Conservation (phyloP, 2,113 vertebrate genomes). For the Telmatochromis bifrenatus region DNA sequence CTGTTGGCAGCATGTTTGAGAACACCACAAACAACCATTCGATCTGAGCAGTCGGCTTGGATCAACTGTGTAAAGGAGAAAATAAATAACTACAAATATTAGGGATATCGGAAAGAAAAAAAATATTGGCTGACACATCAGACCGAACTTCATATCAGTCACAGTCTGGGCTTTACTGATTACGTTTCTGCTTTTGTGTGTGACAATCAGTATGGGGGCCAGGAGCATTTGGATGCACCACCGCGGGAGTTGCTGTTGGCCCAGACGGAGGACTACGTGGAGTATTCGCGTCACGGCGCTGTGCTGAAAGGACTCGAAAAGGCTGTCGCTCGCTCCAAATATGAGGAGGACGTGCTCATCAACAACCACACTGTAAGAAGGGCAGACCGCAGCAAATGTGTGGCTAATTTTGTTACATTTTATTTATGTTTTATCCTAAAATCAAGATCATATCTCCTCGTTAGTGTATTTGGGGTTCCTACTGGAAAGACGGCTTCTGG, state of each 20-base stretch:
- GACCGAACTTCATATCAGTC: neutral
- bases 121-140: neutral
- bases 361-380: slow-evolving; percentile 88
- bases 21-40: neutral
- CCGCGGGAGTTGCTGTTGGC: slow-evolving; percentile 89
- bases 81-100: neutral
- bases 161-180: neutral
- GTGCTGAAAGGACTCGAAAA: slow-evolving; percentile 95
- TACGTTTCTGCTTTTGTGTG: neutral
- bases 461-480: slow-evolving; percentile 96
- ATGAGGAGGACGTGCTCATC: slow-evolving; percentile 91
- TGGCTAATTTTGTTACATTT: neutral
- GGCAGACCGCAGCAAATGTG: neutral
- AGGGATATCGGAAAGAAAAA: neutral
- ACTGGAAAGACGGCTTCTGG: slow-evolving; percentile 93
- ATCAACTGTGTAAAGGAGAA: neutral
- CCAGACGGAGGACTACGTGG: slow-evolving; percentile 95
- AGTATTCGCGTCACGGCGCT: slow-evolving; percentile 94
- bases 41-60: neutral
- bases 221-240: slow-evolving; percentile 88
- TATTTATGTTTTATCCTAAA: neutral
- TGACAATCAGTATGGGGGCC: slow-evolving; percentile 84
- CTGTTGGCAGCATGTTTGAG: no score
- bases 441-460: neutral
- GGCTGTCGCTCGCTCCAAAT: slow-evolving; percentile 91